These are phyloP conservation scores for Dryadula phaetusa DNA, from an alignment of 2,888 invertebrate species.

Conservation along the genomic window DNA sequence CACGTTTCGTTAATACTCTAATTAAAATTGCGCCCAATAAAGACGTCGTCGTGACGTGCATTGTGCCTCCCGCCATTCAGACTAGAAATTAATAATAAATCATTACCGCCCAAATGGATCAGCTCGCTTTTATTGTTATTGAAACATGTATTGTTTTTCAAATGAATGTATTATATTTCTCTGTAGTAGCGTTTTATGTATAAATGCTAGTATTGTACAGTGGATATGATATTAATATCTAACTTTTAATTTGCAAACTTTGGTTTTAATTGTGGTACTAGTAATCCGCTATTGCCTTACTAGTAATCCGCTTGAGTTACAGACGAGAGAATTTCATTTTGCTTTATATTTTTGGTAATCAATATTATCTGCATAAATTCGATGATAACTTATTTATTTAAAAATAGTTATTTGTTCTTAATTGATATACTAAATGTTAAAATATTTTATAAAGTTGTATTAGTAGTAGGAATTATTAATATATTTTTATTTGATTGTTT, in stretches of 20 bases:
- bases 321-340: constrained; percentile 3
- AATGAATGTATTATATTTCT: constrained; percentile 8
- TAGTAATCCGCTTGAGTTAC: not conserved
- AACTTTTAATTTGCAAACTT: not conserved
- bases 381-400: not conserved
- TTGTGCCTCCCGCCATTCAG: constrained; percentile 26
- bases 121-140: constrained; percentile 23
- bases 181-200: not conserved
- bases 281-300: not conserved
- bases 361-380: not conserved
- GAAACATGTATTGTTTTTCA: constrained; percentile 10
- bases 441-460: too few relatives aligned
- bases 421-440: not conserved
- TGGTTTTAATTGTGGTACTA: not conserved
- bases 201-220: constrained; percentile 3
- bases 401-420: not conserved
- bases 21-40: constrained; percentile 43
- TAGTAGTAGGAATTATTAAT: too few relatives aligned
- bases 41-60: constrained; percentile 33
- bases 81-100: constrained; percentile 29
- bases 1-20: constrained; percentile 46
- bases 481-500: too few relatives aligned
- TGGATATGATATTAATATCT: not conserved
- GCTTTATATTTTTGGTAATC: not conserved
- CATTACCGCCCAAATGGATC: constrained; percentile 14